These are phyloP conservation scores for Amphimallon solstitiale DNA, from an alignment of 2,888 invertebrate genomes.

Conservation along the genomic window DNA sequence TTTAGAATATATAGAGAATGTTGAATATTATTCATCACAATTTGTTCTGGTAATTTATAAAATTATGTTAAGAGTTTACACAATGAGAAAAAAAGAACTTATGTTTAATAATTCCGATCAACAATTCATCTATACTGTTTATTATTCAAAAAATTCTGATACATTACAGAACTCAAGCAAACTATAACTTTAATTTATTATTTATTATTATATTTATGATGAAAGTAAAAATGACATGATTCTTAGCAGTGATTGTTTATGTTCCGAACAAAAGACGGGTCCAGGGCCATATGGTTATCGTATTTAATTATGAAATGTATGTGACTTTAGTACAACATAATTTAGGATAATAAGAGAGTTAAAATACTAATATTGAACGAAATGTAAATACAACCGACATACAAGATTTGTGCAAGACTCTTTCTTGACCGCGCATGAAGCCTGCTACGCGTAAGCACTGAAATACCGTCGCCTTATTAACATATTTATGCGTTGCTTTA, in stretches of 20 bases:
- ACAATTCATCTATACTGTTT: too few relatives aligned
- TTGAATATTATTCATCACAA: too few relatives aligned
- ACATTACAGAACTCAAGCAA: too few relatives aligned
- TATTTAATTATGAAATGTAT: conserved; percentile 32
- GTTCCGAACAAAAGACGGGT: conserved; percentile 1
- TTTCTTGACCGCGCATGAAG: conserved; percentile 9
- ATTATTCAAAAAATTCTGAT: too few relatives aligned
- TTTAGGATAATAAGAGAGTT: conserved; percentile 19
- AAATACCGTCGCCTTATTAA: conserved; percentile 31
- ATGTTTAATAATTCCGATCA: too few relatives aligned
- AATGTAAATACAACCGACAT: conserved; percentile 22
- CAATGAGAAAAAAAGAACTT: too few relatives aligned
- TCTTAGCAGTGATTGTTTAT: conserved; percentile 16
- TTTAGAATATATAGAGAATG: too few relatives aligned
- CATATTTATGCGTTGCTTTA: conserved; percentile 32
- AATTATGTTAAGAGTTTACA: too few relatives aligned
- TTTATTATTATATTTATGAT: conserved; percentile 15
- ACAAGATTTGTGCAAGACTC: conserved; percentile 27
- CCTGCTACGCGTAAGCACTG: conserved; percentile 9
- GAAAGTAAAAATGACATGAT: conserved; percentile 18
- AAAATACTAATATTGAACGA: conserved; percentile 26
- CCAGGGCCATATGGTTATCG: conserved; percentile 16
- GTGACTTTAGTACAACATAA: conserved; percentile 26
- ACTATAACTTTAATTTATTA: too few relatives aligned
- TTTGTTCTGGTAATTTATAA: too few relatives aligned